phyloP scores from a whole-genome alignment of 1,140 invertebrate genomes.

The Teleopsis dalmanni region DNA sequence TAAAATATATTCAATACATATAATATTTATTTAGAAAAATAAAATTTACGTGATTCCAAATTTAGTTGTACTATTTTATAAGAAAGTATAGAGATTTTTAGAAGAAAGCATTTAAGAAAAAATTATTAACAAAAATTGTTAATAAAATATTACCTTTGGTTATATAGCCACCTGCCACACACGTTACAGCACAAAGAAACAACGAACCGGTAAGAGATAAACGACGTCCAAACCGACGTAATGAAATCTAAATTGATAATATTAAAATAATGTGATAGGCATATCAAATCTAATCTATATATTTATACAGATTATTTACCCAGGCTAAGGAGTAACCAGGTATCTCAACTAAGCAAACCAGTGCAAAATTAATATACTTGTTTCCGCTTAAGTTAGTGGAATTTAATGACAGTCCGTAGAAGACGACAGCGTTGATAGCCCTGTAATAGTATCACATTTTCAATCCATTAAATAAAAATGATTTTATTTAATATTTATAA shows the following conservation, averaged over 20 bases:
- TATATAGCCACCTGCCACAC: constrained; percentile 43
- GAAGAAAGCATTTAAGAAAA: constrained; percentile 5
- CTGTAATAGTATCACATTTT: too few relatives aligned
- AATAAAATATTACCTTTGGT: constrained; percentile 23
- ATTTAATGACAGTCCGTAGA: constrained; percentile 65
- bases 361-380: constrained; percentile 53
- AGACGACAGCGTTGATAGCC: constrained; percentile 62
- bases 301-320: constrained; percentile 18
- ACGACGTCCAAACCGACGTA: constrained; percentile 50
- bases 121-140: constrained; percentile 2
- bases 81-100: neutral
- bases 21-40: neutral
- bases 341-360: constrained; percentile 55
- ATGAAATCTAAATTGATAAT: constrained; percentile 31
- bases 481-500: too few relatives aligned
- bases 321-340: constrained; percentile 50
- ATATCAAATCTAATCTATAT: neutral
- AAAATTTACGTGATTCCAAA: constrained; percentile 17
- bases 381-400: constrained; percentile 58
- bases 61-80: constrained; percentile 18
- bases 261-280: neutral
- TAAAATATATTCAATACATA: neutral
- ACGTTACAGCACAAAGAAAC: constrained; percentile 51
- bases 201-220: constrained; percentile 47
- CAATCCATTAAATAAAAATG: too few relatives aligned